Percentiles rank a stretch among this genome's conserved stretches.
Evolutionary conservation across 37 sponge, comb jelly and placozoan species (phyloP).

Genomic region (Halichondria panicea): DNA sequence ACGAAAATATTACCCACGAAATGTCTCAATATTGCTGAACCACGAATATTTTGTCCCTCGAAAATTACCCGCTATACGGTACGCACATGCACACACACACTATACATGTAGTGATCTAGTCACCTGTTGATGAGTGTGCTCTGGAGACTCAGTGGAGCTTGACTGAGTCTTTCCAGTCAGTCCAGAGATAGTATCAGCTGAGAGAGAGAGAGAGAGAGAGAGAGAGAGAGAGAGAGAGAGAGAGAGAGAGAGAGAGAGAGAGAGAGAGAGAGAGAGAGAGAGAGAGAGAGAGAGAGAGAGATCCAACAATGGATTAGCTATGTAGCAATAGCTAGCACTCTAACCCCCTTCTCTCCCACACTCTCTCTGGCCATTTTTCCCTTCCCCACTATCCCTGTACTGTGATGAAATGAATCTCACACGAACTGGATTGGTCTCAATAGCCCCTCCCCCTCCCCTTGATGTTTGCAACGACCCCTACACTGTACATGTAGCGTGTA

Average conservation of each 20-base stretch:
- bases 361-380: not conserved
- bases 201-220: not conserved
- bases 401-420: too few relatives aligned
- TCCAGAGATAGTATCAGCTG: conserved; percentile 57
- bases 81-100: not conserved
- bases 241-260: too few relatives aligned
- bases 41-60: too few relatives aligned
- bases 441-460: too few relatives aligned
- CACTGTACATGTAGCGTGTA: not conserved
- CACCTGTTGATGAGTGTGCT: not conserved
- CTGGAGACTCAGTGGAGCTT: not conserved
- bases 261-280: too few relatives aligned
- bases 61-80: too few relatives aligned
- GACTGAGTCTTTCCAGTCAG: conserved; percentile 37
- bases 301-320: not conserved
- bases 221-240: too few relatives aligned
- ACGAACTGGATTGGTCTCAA: too few relatives aligned
- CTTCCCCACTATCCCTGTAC: too few relatives aligned
- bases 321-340: not conserved
- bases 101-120: not conserved
- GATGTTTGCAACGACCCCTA: not conserved
- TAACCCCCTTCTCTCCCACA: not conserved
- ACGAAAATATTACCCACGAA: too few relatives aligned
- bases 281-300: too few relatives aligned
- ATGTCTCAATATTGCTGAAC: too few relatives aligned